Percentiles rank a stretch among this genome's conserved stretches.
Evolutionary conservation across 2,797 vertebrate species (phyloP).

Genomic region (Molossus alvarezi): DNA sequence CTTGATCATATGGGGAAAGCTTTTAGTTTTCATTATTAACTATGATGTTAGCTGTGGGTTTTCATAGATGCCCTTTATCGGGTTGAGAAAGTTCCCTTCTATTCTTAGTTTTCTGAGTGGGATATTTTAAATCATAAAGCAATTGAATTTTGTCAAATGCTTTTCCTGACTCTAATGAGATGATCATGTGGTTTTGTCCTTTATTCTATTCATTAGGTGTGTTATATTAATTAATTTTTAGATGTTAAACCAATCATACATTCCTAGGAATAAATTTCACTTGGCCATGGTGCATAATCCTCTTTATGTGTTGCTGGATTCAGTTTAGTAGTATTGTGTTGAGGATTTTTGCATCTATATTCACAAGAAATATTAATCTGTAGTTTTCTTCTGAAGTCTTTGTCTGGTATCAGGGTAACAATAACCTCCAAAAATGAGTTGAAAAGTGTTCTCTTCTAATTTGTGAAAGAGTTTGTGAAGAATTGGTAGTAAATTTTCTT

Average conservation of each 20-base stretch:
- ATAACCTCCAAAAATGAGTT: conserved; percentile 12
- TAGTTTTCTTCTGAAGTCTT: conserved; percentile 1
- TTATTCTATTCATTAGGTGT: neutral
- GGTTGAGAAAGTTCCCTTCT: conserved; percentile 9
- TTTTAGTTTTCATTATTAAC: neutral
- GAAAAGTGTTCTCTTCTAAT: conserved; percentile 23
- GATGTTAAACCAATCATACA: conserved; percentile 31
- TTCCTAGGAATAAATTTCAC: conserved; percentile 21
- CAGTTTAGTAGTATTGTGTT: neutral
- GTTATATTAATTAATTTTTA: conserved; percentile 29
- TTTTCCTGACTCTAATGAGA: conserved; percentile 37
- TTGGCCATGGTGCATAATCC: neutral
- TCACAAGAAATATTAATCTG: conserved; percentile 4
- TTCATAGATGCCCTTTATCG: neutral
- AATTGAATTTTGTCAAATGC: conserved; percentile 41
- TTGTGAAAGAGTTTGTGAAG: conserved; percentile 59
- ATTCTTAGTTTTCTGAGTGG: neutral
- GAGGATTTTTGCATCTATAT: conserved; percentile 43
- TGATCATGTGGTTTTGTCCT: neutral
- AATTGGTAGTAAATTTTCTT: conserved; percentile 28
- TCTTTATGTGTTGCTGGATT: conserved; percentile 2
- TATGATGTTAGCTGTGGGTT: neutral
- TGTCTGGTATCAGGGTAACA: conserved; percentile 17
- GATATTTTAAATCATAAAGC: neutral
- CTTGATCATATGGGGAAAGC: neutral